A percentile compares a stretch with the other conserved stretches of the same genome.
Evolutionary conservation across 2,888 invertebrate species (phyloP).

Genomic region (Phaonia tiefii): DNA sequence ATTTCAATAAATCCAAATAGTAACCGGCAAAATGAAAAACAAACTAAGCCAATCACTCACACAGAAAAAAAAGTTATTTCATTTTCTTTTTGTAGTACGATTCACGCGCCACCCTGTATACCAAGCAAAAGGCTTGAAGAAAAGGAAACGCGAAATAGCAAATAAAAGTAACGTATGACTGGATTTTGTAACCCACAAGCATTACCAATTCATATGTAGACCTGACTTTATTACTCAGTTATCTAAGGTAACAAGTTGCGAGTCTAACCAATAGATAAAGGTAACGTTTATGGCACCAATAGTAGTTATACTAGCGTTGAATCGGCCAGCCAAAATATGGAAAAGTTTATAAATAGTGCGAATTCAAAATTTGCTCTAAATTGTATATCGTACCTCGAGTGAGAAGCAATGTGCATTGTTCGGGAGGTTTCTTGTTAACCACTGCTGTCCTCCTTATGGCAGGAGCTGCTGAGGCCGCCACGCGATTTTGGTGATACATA

Average conservation of each 20-base stretch:
- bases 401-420: constrained; percentile 68
- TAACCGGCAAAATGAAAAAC: too few relatives aligned
- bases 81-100: too few relatives aligned
- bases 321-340: background rate
- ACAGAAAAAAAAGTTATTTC: too few relatives aligned
- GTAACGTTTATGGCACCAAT: background rate
- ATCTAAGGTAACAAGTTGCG: background rate
- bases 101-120: too few relatives aligned
- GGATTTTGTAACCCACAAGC: too few relatives aligned
- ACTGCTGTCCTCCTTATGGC: constrained; percentile 73
- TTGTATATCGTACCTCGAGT: constrained; percentile 42
- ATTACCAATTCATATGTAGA: background rate
- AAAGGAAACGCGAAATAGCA: too few relatives aligned
- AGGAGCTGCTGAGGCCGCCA: constrained; percentile 39
- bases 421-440: background rate
- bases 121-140: too few relatives aligned
- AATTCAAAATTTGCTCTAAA: background rate
- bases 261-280: background rate
- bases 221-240: constrained; percentile 3
- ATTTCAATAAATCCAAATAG: too few relatives aligned
- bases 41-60: too few relatives aligned
- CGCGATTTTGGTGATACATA: constrained; percentile 48
- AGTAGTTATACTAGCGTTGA: background rate
- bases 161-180: too few relatives aligned
- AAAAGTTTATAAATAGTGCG: constrained; percentile 38